A percentile compares a stretch with the other conserved stretches of the same genome.
These are phyloP conservation scores for Catocala nupta DNA, from an alignment of 2,888 invertebrate species.

Conservation along the genomic window DNA sequence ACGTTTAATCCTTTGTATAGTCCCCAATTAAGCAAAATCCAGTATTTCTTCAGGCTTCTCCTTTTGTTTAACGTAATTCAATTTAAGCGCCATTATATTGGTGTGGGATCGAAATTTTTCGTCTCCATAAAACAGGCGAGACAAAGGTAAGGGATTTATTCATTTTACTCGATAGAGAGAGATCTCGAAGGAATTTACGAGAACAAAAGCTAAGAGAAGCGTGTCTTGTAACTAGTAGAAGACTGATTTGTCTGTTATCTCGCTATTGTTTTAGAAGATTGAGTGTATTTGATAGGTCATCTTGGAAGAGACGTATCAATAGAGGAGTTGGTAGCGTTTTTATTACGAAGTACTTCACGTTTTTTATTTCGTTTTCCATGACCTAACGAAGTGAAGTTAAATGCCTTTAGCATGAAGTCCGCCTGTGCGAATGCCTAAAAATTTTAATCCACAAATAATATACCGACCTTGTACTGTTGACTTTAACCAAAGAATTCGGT, in stretches of 20 bases:
- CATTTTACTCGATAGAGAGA: slow-evolving; percentile 42
- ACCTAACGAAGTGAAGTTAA: no score
- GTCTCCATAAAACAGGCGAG: slow-evolving; percentile 40
- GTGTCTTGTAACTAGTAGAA: slow-evolving; percentile 24
- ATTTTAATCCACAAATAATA: no score
- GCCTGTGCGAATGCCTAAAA: no score
- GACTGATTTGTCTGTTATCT: slow-evolving; percentile 24
- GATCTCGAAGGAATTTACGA: slow-evolving; percentile 41
- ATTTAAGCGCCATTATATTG: slow-evolving; percentile 37
- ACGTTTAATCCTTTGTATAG: background rate
- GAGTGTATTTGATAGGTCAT: slow-evolving; percentile 2
- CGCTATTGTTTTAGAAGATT: slow-evolving; percentile 29
- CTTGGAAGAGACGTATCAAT: background rate
- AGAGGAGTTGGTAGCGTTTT: background rate
- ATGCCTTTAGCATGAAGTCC: no score
- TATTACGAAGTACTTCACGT: no score
- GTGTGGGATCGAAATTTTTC: slow-evolving; percentile 34
- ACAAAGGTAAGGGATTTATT: slow-evolving; percentile 47
- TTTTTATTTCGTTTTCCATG: no score
- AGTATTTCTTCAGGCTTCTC: slow-evolving; percentile 21
- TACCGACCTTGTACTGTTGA: no score
- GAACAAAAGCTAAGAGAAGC: slow-evolving; percentile 40
- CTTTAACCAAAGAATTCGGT: no score
- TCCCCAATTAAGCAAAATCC: slow-evolving; percentile 4
- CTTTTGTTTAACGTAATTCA: slow-evolving; percentile 38